Evolutionary conservation across 2,888 invertebrate species (phyloP).

Genomic region (Drosophila merina): DNA sequence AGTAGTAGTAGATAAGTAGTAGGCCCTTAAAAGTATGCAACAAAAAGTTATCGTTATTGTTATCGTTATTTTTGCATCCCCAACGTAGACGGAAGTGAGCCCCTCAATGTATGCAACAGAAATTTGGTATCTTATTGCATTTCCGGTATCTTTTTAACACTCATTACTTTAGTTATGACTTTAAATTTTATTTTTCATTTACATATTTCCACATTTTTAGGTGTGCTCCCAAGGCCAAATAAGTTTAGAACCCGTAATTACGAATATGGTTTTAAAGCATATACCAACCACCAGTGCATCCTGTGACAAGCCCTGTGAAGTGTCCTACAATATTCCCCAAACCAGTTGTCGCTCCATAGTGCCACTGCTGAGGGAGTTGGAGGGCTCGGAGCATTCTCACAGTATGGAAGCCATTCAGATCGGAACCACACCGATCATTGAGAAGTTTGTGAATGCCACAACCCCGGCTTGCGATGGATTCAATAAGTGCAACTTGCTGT

Average conservation of each 20-base stretch:
- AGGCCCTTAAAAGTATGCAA: background rate
- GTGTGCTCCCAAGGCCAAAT: slow-evolving; percentile 84
- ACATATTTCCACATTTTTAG: slow-evolving; percentile 34
- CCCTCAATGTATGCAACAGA: background rate
- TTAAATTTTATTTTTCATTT: too few relatives aligned
- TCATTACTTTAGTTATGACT: too few relatives aligned
- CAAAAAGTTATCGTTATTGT: background rate
- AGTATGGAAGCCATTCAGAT: slow-evolving; percentile 23
- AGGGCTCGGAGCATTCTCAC: background rate
- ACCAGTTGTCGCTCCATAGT: slow-evolving; percentile 7
- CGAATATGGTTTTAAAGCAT: slow-evolving; percentile 86
- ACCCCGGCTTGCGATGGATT: slow-evolving; percentile 83
- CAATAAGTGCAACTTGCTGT: slow-evolving; percentile 88
- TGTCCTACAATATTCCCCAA: slow-evolving; percentile 21
- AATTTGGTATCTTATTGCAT: too few relatives aligned
- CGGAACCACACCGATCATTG: slow-evolving; percentile 20
- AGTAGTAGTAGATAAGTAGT: too few relatives aligned
- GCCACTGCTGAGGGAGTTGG: slow-evolving; percentile 13
- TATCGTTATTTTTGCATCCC: background rate
- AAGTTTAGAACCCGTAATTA: slow-evolving; percentile 85
- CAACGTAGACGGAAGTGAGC: background rate
- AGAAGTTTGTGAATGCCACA: slow-evolving; percentile 21
- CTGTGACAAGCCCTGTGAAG: slow-evolving; percentile 9
- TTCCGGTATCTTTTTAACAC: too few relatives aligned
- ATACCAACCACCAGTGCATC: slow-evolving; percentile 84